A percentile compares a stretch with the other conserved stretches of the same genome.
phyloP scores from a whole-genome alignment of 2,888 invertebrate species.

The Phlogophora meticulosa region DNA sequence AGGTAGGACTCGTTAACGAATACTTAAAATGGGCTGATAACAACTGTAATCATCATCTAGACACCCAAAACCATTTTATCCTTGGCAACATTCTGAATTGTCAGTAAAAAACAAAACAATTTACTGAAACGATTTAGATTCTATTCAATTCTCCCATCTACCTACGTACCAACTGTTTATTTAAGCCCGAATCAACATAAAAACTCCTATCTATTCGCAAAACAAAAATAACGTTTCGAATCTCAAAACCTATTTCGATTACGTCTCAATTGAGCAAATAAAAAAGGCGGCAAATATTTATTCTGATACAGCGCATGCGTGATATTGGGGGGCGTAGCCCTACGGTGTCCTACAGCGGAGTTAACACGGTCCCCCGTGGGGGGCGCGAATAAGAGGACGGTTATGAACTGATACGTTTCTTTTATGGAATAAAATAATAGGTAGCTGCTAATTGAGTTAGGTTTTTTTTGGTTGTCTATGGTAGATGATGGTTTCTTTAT shows the following conservation, averaged over 20 bases:
- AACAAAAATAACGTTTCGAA: constrained; percentile 49
- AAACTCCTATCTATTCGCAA: constrained; percentile 42
- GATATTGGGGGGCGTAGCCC: constrained; percentile 56
- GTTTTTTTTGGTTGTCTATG: constrained; percentile 21
- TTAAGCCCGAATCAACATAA: constrained; percentile 43
- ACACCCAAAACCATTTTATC: background rate
- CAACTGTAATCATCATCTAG: background rate
- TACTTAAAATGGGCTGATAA: too few relatives aligned
- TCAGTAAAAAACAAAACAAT: constrained; percentile 21
- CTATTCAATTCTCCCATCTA: constrained; percentile 22
- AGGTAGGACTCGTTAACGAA: too few relatives aligned
- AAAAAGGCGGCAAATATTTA: constrained; percentile 66
- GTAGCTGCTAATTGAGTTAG: constrained; percentile 28
- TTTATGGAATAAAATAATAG: constrained; percentile 20
- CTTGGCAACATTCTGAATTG: background rate
- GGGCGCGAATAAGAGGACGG: constrained; percentile 58
- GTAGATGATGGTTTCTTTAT: background rate
- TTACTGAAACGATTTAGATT: constrained; percentile 32
- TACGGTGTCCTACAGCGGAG: constrained; percentile 51
- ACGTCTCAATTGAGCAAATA: constrained; percentile 62
- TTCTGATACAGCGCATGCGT: constrained; percentile 60
- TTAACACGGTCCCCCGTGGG: constrained; percentile 61
- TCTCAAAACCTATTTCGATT: constrained; percentile 58
- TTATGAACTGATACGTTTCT: constrained; percentile 25
- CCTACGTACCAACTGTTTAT: constrained; percentile 31